These are phyloP conservation scores for Iphiclides podalirius DNA, from an alignment of 2,888 invertebrate genomes.

Conservation along the genomic window DNA sequence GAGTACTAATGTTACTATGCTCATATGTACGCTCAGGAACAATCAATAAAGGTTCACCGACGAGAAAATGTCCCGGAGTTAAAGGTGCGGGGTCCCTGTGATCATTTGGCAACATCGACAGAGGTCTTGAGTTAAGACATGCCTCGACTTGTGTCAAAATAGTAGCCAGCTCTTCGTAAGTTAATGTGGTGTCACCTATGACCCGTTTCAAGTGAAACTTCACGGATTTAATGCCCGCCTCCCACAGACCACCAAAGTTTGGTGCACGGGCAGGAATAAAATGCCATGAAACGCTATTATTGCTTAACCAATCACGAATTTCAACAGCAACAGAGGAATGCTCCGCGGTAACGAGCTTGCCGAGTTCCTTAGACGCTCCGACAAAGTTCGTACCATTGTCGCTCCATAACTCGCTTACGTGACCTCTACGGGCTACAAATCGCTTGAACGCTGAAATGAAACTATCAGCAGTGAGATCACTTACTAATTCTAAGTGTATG, in stretches of 20 bases:
- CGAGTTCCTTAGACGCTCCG: conserved; percentile 27
- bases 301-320: conserved; percentile 24
- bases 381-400: conserved; percentile 29
- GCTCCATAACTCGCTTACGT: conserved; percentile 27
- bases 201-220: conserved; percentile 21
- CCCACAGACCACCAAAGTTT: conserved; percentile 29
- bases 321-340: conserved; percentile 19
- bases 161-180: neutral
- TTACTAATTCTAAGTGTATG: conserved; percentile 22
- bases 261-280: conserved; percentile 28
- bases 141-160: neutral
- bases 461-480: conserved; percentile 19
- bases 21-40: no score
- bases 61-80: no score
- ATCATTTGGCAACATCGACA: no score
- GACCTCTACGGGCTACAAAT: conserved; percentile 25
- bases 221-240: conserved; percentile 25
- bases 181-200: neutral
- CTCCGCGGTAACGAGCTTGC: conserved; percentile 19
- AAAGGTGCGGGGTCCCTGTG: no score
- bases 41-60: no score
- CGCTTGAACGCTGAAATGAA: conserved; percentile 23
- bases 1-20: no score
- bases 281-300: conserved; percentile 25
- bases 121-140: neutral